Evolutionary conservation across 2,797 vertebrate species (phyloP), one percentile per base, ranked within the genome.

Genomic region (Xenopus petersii): DNA sequence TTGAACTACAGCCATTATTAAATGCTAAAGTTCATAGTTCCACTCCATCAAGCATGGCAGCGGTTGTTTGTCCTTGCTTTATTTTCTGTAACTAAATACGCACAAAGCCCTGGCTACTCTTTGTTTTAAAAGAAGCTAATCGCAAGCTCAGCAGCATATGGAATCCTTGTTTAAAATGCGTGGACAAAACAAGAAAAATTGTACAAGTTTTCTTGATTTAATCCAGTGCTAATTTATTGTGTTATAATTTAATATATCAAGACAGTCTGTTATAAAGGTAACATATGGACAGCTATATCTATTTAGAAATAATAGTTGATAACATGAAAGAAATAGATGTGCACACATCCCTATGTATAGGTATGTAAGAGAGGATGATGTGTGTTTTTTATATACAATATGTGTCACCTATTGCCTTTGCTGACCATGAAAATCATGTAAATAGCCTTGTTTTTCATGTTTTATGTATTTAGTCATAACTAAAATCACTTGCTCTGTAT

Each of bases 301-400:
- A n/a, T n/a, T 58, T 15, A 58, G 4, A 58, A 10, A 58, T 6
- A 17, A 3, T 10, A n/a, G 8, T 10, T 10, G 17, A 21, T 30
- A 30, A 30, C 26, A 30, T 10, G 9, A 16, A 58, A 58, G 10
- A 71, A 83, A 85, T 73, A 79, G 62, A 0, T 71, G 67, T 79
- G 74, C n/a, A 21, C 56, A 10, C 62, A 54, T 70, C 33, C 79
- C 65, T 74, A 0, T 61, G 4, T 2, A 73, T n/a, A 69, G 55
- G 64, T 64, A 75, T 65, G 77, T 77, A 82, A 71, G 75, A 58
- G 79, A 82, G 79, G 83, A 81, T 49, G 58, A 66, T 73, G 17
- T 73, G 15, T 26, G 62, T 17, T 59, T 17, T 46, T 17, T 75
- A 59, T 51, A 54, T 69, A 16, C 55, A 58, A 42, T 6, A 42